Conservation (phyloP, 2,888 invertebrate genomes). For the Pyrochroa serraticornis region DNA sequence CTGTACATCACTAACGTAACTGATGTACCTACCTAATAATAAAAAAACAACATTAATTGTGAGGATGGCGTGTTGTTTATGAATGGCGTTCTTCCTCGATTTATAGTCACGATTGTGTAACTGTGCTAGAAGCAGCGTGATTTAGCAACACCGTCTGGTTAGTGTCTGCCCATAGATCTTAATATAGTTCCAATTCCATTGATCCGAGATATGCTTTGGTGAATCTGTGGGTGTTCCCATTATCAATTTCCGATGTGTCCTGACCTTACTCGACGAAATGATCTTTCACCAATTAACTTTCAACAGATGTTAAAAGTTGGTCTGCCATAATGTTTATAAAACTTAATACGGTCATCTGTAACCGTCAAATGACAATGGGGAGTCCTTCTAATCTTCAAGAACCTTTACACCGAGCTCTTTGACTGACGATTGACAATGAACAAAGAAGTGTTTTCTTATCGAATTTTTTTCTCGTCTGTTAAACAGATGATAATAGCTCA, state of each 20-base stretch:
- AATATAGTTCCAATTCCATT: background rate
- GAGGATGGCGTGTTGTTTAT: constrained; percentile 1
- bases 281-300: background rate
- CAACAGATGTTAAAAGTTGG: background rate
- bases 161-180: constrained; percentile 1
- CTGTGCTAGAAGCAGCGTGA: too few species aligned
- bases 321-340: background rate
- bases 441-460: too few species aligned
- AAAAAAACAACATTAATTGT: too few species aligned
- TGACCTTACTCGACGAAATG: background rate
- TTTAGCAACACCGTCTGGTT: constrained; percentile 5
- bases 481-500: too few species aligned
- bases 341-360: background rate
- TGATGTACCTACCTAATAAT: too few species aligned
- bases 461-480: too few species aligned
- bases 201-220: background rate
- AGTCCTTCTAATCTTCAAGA: too few species aligned
- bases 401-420: too few species aligned
- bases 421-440: too few species aligned
- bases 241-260: background rate
- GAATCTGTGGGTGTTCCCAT: background rate
- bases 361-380: background rate
- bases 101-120: constrained; percentile 2
- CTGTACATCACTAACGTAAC: too few species aligned
- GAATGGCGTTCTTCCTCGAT: background rate